These are phyloP conservation scores for Drosophila testacea DNA, from an alignment of 2,888 invertebrate genomes.

Conservation along the genomic window DNA sequence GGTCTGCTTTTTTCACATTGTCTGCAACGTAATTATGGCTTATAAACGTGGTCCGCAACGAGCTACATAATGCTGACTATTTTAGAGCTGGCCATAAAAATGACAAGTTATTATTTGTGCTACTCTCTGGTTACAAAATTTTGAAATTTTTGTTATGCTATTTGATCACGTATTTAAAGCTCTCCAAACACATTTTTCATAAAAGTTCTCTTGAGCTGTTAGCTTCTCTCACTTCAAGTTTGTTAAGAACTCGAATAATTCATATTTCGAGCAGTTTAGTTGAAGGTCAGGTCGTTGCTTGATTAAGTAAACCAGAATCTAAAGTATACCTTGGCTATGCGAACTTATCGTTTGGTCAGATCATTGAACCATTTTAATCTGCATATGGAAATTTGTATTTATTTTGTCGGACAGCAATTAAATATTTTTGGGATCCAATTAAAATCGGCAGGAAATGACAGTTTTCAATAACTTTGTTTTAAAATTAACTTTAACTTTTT, in stretches of 20 bases:
- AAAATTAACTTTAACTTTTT: conserved; percentile 40
- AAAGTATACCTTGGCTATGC: conserved; percentile 3
- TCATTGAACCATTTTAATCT: conserved; percentile 47
- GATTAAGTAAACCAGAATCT: conserved; percentile 33
- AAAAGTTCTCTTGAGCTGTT: not conserved
- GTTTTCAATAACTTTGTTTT: conserved; percentile 56
- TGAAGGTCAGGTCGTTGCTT: conserved; percentile 33
- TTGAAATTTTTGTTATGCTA: not conserved
- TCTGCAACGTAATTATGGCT: conserved; percentile 40
- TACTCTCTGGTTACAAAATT: not conserved
- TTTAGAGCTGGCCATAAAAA: not conserved
- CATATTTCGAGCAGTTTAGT: conserved; percentile 12
- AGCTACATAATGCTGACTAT: conserved; percentile 3
- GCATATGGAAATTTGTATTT: conserved; percentile 19
- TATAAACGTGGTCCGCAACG: conserved; percentile 39
- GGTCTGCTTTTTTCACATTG: conserved; percentile 13
- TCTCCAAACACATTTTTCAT: not conserved
- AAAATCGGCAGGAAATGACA: conserved; percentile 19
- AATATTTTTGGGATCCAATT: conserved; percentile 10
- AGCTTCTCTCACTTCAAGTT: conserved; percentile 14
- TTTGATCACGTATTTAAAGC: conserved; percentile 24
- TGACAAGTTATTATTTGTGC: not conserved
- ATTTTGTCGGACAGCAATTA: conserved; percentile 12
- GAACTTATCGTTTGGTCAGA: conserved; percentile 34
- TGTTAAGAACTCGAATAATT: conserved; percentile 20